Percentiles rank a stretch among this genome's conserved stretches.
Conservation (phyloP, 2,113 vertebrate genomes). For the Zootoca vivipara region DNA sequence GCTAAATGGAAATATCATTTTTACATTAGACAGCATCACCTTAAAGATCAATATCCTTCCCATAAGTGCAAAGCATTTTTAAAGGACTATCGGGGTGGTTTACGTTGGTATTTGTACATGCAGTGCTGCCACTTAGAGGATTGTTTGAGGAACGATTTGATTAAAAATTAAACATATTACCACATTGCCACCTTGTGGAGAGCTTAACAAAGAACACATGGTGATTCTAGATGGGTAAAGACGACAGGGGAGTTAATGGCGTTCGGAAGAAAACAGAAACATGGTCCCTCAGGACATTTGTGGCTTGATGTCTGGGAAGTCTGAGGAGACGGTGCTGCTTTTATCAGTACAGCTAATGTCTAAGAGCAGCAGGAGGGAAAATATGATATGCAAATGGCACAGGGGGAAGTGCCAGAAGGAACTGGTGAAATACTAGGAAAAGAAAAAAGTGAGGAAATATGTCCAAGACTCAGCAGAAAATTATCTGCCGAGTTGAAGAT, state of each 20-base stretch:
- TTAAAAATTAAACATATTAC: not conserved
- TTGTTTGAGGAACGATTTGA: rapidly evolving
- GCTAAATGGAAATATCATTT: slow-evolving; percentile 19
- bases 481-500: not conserved
- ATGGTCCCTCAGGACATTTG: rapidly evolving
- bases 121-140: not conserved
- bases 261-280: rapidly evolving
- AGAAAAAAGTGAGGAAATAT: not conserved
- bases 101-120: not conserved
- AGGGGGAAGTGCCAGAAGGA: rapidly evolving
- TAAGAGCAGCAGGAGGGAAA: not conserved
- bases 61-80: not conserved
- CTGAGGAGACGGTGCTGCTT: not conserved
- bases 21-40: not conserved
- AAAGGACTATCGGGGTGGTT: not conserved
- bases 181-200: slow-evolving; percentile 60
- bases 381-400: not conserved
- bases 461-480: rapidly evolving
- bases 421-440: rapidly evolving
- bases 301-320: rapidly evolving
- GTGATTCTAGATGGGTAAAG: not conserved
- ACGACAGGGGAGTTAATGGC: not conserved
- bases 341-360: not conserved
- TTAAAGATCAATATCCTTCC: not conserved
- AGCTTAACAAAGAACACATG: not conserved